Evolutionary conservation across 2,888 invertebrate species (phyloP), one percentile per base, ranked within the genome.

Genomic region (Pyrgus malvae): DNA sequence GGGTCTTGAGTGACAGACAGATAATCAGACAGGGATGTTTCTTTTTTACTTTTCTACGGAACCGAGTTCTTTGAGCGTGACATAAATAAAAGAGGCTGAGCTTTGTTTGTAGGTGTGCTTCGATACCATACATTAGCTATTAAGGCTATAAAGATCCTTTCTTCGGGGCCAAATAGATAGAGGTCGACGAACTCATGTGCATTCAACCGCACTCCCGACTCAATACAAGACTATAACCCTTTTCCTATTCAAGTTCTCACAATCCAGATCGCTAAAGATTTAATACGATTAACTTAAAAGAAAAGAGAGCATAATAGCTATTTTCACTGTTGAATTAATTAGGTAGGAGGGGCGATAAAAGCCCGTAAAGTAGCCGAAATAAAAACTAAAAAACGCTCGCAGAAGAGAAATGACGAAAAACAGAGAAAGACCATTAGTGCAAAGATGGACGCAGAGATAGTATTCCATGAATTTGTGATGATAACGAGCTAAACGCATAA

Each of bases 141-240:
- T 72, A 80, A 73, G 75, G 76, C 80, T 75, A 75, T 78, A 83
- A 81, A 81, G 72, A 72, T 79, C 79, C 82, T 80, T 80, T 80
- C 78, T 79, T 74, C 73, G 70, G 74, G 83, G 79, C 78, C 81
- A 78, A 71, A 72, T 70, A 29, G 70, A 70, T 68, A 70, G 68
- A 71, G 87, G 83, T 85, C 85, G 71, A 78, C 76, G 76, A 80
- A 79, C 88, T 78, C 72, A 62, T 73, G 79, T 72, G 82, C 82
- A 83, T 78, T 83, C 74, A 85, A 70, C 69, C 72, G 64, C 64
- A 59, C 48, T 59, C 65, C 63, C 63, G 65, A 44, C 37, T 44
- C 42, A 25, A 33, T 42, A 35, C 42, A 25, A 51, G 19, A 27
- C 11, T 29, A 48, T 48, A 27, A 23, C 19, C 19, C 44, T 44